Base-by-base conservation (phyloP, 2,888 invertebrate species). In the Cyaniris semiargus region DNA sequence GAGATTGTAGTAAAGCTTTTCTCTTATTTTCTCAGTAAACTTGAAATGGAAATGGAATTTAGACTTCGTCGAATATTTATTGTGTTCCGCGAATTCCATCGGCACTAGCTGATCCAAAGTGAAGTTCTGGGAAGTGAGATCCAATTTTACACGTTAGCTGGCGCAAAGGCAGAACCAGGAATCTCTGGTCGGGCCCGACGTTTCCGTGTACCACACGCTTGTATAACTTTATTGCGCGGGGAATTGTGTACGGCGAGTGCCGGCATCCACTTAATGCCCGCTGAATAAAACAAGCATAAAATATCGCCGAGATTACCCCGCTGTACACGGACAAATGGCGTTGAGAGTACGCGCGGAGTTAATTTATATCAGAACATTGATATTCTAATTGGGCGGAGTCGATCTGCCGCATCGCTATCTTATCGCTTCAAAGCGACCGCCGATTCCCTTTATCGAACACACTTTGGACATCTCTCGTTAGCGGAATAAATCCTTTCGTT, bases 301-400 rank as follows among this genome's bases (percentile, higher is more conserved):
- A 66, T 66, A 27, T 66, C 15, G 66, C 66, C 66, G 66, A 66
- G 66, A 66, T 66, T 66, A 31, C 27, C 21, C 72, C 5, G 44
- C 72, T 23, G 72, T 38, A 38, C 38, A 21, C n/a, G 38, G n/a
- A 72, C 72, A 72, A 38, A 72, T 44, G 21, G 38, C 72, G 34
- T 21, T 72, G 38, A 66, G 27, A 18, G 44, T 38, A 71, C 38
- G 72, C 13, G 72, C 72, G 44, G 72, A 72, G 4, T 44, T 66
- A 31, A 66, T 66, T 66, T 38, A 44, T 72, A 38, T 72, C 72
- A 23, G 48, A 38, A 72, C 74, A 53, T 74, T 74, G 48, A 74
- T 53, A 74, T 74, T 74, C 74, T 53, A 74, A 74, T 74, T 74
- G 74, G 74, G 48, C 72, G 72, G 23, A 10, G 38, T 72, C 13